phyloP scores from a whole-genome alignment of 2,113 vertebrate genomes.

The Vimba vimba region DNA sequence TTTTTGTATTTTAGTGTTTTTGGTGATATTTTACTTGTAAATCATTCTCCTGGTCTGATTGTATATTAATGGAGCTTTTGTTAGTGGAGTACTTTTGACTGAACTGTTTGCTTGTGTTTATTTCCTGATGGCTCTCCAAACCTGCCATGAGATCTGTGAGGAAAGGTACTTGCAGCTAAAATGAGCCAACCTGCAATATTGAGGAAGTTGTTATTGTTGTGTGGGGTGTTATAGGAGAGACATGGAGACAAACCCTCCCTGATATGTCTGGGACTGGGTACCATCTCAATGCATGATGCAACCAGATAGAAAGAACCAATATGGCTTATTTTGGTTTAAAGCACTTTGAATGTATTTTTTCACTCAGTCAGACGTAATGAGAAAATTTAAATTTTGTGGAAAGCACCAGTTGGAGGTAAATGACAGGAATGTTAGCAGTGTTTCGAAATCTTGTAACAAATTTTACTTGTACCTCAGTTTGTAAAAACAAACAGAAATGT shows the following conservation, averaged over 20 bases:
- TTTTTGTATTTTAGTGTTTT: not conserved
- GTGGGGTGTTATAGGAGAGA: slow-evolving; percentile 7
- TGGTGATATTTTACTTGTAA: not conserved
- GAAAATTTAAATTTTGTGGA: not conserved
- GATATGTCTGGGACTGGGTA: slow-evolving; percentile 36
- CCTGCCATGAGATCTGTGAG: not conserved
- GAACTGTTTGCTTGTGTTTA: no score
- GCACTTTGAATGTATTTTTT: not conserved
- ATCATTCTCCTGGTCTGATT: not conserved
- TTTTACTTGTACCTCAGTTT: not conserved
- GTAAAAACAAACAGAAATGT: not conserved
- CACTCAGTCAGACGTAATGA: not conserved
- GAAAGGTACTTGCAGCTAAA: not conserved
- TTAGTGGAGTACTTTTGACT: not conserved
- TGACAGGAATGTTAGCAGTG: not conserved
- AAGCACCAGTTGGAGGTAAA: not conserved
- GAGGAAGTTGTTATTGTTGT: slow-evolving; percentile 31
- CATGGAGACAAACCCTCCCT: slow-evolving; percentile 23
- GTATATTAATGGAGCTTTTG: not conserved
- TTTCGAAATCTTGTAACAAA: not conserved
- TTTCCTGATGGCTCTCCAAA: not conserved
- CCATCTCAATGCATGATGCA: slow-evolving; percentile 31
- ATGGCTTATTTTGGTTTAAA: slow-evolving; percentile 1
- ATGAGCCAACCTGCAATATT: not conserved
- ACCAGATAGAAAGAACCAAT: slow-evolving; percentile 31